These are phyloP conservation scores for Xanthorhoe designata DNA, from an alignment of 2,888 invertebrate species.

Conservation along the genomic window DNA sequence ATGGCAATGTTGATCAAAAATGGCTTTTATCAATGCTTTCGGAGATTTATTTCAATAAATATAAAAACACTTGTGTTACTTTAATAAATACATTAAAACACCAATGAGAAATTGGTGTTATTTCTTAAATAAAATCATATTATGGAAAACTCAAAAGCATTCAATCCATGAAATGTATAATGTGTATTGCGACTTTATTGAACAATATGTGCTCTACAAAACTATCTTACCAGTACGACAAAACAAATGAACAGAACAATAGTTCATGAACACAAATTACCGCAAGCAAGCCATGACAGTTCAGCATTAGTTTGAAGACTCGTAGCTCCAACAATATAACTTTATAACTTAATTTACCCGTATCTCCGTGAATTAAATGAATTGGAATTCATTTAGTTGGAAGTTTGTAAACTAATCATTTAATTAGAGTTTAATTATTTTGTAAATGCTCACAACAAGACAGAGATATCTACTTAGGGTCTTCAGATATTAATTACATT, in stretches of 20 bases:
- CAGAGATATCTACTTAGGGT: no score
- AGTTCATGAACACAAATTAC: conserved; percentile 50
- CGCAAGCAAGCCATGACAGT: conserved; percentile 38
- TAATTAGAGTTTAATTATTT: not conserved
- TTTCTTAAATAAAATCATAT: no score
- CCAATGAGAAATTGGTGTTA: no score
- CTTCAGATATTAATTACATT: no score
- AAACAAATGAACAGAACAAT: conserved; percentile 46
- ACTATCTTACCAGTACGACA: conserved; percentile 30
- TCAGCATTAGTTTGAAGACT: conserved; percentile 32
- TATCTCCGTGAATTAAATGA: not conserved
- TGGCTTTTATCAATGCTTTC: no score
- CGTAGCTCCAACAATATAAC: conserved; percentile 13
- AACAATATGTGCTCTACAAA: not conserved
- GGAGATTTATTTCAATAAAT: no score
- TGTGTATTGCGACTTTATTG: not conserved
- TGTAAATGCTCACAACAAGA: not conserved
- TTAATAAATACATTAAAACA: no score
- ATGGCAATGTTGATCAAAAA: no score
- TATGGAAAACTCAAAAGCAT: no score
- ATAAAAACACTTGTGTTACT: no score
- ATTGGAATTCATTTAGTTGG: not conserved
- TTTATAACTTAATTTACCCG: conserved; percentile 8
- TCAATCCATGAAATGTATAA: no score
- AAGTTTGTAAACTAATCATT: not conserved